Base-by-base conservation (phyloP, 2,113 vertebrate genomes). In the Chauna torquata region DNA sequence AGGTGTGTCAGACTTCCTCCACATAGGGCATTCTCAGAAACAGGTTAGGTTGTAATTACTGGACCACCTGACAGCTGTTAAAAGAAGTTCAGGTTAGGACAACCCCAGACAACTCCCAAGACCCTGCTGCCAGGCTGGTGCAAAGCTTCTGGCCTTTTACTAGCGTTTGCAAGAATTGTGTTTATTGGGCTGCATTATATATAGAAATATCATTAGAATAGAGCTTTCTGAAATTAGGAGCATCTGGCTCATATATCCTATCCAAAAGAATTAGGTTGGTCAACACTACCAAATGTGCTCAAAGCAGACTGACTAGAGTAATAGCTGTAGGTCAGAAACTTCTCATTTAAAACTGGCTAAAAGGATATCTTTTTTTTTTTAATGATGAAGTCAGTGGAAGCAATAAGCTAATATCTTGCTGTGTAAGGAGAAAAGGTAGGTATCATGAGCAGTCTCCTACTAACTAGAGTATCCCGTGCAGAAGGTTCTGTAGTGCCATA, bases 211-310 rank as follows among this genome's bases (percentile, higher is more conserved):
- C 92, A 77, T 91, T 94, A 81, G 45, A 94, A 95, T 83, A 75
- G 74, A 92, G 86, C 72, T 94, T 84, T 96, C 86, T 94, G 72
- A 88, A 90, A 64, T 88, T 27, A 52, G 50, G 40, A 86, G 79
- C 82, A 70, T 92, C 92, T 96, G 88, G 64, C 58, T 95, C 47
- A 2, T 59, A n/a, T 92, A 93, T 85, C 81, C 79, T 95, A 75
- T 90, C 79, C 76, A 30, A 59, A 58, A 12, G 68, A 91, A 70
- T 71, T 62, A 17, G 62, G 81, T 93, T 2, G 1, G 68, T 83
- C 85, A 78, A 18, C 32, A 4, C 50, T 93, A 80, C 15, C 32
- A 92, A 90, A n/a, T 74, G 62, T n/a, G 34, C 44, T 82, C 55
- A 25, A 36, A 93, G n/a, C 76, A 77, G 78, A 8, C 54, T 36